Percentiles rank a stretch among this genome's conserved stretches.
Evolutionary conservation across 2,888 invertebrate species (phyloP).

Genomic region (Acrocyrtus sp.): DNA sequence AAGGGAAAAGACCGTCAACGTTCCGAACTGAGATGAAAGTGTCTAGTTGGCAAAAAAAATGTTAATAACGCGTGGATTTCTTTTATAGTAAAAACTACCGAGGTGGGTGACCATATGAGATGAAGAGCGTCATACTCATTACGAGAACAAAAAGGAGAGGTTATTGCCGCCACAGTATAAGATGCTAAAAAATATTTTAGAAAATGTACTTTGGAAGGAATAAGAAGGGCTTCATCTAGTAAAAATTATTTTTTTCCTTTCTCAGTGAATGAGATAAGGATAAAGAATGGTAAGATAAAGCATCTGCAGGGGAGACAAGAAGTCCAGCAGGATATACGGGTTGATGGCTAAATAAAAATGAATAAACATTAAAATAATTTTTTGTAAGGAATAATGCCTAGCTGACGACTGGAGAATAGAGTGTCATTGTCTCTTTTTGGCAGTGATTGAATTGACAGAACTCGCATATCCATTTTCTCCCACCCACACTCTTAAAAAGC

Average conservation of each 20-base stretch:
- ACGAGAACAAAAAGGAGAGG: not conserved
- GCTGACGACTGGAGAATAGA: not conserved
- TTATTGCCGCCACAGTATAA: not conserved
- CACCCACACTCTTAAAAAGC: conserved; percentile 3
- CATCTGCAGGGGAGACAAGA: not conserved
- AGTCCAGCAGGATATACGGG: not conserved
- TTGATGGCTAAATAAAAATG: too few relatives aligned
- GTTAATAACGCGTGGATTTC: not conserved
- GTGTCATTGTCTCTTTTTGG: not conserved
- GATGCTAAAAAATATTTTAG: too few relatives aligned
- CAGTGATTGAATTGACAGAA: not conserved
- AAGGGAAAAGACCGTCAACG: not conserved
- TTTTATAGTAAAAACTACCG: not conserved
- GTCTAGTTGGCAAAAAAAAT: too few relatives aligned
- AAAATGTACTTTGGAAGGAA: too few relatives aligned
- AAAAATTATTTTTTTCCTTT: too few relatives aligned
- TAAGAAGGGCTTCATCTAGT: too few relatives aligned
- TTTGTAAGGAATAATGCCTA: not conserved
- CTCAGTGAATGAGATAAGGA: not conserved
- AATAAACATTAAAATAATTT: not conserved
- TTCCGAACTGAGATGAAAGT: not conserved
- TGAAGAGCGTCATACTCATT: not conserved
- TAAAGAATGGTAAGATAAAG: too few relatives aligned
- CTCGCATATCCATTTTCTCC: not conserved
- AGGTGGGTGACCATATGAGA: not conserved